Evolutionary conservation across 2,888 invertebrate genomes (phyloP).

Genomic region (Agrotis ipsilon): DNA sequence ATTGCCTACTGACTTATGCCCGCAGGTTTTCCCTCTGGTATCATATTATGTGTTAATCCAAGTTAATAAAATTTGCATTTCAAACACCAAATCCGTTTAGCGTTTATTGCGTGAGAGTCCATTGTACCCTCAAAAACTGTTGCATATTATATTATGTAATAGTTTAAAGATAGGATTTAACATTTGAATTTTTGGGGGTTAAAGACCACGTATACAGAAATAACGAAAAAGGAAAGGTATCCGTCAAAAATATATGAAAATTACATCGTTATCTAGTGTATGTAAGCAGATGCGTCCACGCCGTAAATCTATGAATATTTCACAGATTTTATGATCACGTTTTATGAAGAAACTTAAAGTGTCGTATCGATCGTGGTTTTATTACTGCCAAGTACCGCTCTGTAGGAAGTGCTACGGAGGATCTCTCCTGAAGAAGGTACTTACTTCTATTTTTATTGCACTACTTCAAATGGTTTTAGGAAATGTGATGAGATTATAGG

Average conservation of each 20-base stretch:
- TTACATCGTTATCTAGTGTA: no score
- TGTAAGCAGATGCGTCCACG: conserved; percentile 17
- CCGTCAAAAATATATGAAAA: neutral
- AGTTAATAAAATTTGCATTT: no score
- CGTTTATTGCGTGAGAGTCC: no score
- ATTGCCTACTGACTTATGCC: no score
- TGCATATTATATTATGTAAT: no score
- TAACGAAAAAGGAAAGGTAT: neutral
- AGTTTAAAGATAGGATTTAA: neutral
- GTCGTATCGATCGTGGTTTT: conserved; percentile 34
- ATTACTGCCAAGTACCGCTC: conserved; percentile 8
- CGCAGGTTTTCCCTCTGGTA: no score
- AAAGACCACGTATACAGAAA: neutral
- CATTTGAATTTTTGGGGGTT: neutral
- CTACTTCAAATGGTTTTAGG: conserved; percentile 8
- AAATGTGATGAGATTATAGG: neutral
- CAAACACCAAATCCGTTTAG: no score
- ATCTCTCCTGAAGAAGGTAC: conserved; percentile 6
- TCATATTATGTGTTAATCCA: no score
- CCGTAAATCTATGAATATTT: conserved; percentile 20
- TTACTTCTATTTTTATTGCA: conserved; percentile 27
- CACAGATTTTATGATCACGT: conserved; percentile 24
- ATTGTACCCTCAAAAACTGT: no score
- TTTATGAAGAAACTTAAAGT: conserved; percentile 46
- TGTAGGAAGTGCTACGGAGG: conserved; percentile 17